Evolutionary conservation across 2,888 invertebrate genomes (phyloP).

Genomic region (Watsonalla cultraria): DNA sequence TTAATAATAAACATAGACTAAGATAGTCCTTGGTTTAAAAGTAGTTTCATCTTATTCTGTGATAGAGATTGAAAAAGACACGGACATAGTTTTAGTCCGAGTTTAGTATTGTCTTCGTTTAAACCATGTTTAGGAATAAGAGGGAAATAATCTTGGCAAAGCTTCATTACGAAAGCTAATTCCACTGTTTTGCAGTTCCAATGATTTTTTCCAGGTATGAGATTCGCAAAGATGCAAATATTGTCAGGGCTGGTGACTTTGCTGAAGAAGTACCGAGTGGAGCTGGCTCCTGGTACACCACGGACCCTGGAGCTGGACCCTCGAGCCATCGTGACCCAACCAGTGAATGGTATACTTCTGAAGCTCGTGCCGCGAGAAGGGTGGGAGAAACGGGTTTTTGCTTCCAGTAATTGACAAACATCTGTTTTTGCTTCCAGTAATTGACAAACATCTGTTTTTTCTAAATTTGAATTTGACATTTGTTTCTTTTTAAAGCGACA

Average conservation of each 20-base stretch:
- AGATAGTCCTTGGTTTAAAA: too few species aligned
- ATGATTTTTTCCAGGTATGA: neutral
- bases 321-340: neutral
- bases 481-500: too few species aligned
- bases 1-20: too few species aligned
- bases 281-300: neutral
- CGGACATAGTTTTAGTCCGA: too few species aligned
- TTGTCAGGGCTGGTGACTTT: slow-evolving; percentile 18
- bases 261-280: slow-evolving; percentile 20
- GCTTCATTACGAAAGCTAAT: slow-evolving; percentile 22
- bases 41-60: too few species aligned
- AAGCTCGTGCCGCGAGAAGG: neutral
- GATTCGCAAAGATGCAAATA: slow-evolving; percentile 17
- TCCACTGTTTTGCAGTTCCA: slow-evolving; percentile 5
- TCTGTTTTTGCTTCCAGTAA: too few species aligned
- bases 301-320: neutral
- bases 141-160: too few species aligned
- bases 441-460: too few species aligned
- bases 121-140: too few species aligned
- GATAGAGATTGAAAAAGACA: too few species aligned
- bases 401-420: slow-evolving; percentile 7
- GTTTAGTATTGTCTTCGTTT: too few species aligned
- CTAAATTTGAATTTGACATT: too few species aligned
- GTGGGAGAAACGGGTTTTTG: neutral
- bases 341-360: neutral